These are phyloP conservation scores for Cyanoderma ruficeps DNA, from an alignment of 2,113 vertebrate species.

Conservation along the genomic window DNA sequence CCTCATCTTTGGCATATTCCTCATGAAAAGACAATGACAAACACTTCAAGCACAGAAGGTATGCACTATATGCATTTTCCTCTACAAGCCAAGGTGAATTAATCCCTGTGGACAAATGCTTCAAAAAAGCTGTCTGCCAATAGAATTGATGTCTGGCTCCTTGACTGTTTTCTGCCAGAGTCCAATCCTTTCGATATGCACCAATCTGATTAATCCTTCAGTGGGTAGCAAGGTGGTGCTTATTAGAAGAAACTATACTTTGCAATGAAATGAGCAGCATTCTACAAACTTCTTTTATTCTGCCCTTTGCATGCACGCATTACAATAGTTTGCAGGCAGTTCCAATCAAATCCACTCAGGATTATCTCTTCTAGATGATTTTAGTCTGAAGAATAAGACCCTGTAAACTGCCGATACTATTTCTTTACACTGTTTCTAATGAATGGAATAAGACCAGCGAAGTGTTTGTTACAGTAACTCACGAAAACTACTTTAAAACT, in stretches of 20 bases:
- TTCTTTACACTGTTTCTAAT: constrained; percentile 8
- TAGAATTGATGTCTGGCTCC: not conserved
- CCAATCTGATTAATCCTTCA: constrained; percentile 23
- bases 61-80: not conserved
- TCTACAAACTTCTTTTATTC: not conserved
- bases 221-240: not conserved
- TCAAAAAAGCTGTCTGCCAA: not conserved
- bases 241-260: constrained; percentile 26
- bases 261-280: constrained; percentile 2
- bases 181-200: not conserved
- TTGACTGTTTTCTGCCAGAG: not conserved
- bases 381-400: constrained; percentile 7
- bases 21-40: not conserved
- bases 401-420: constrained; percentile 15
- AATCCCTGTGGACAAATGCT: not conserved
- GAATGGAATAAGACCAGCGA: constrained; percentile 1
- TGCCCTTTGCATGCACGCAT: not conserved
- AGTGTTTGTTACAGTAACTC: not conserved
- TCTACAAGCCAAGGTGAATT: not conserved
- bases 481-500: constrained; percentile 33
- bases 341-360: constrained; percentile 1
- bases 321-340: not conserved
- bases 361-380: not conserved
- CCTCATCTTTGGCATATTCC: not conserved
- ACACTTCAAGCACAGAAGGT: not conserved